These are phyloP conservation scores for Epizoanthus illoricatus DNA, from an alignment of 92 coral and sea anemone species.

Conservation along the genomic window DNA sequence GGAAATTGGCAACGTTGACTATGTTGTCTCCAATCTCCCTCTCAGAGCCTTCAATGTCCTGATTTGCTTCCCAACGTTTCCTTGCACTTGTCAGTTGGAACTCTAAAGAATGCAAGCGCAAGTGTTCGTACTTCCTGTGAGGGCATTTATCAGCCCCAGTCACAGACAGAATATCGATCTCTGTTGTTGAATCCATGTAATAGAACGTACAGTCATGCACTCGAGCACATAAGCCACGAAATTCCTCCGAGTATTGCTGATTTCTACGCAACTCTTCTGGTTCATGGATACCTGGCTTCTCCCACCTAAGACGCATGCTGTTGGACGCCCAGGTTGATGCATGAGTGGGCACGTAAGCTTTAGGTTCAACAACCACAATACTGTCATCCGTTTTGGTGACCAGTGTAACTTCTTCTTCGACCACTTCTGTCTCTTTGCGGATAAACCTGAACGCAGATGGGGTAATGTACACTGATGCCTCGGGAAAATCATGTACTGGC, in stretches of 20 bases:
- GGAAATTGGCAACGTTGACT: neutral
- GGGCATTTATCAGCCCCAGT: neutral
- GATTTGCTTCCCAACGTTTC: conserved; percentile 39
- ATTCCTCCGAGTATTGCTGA: neutral
- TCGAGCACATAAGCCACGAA: neutral
- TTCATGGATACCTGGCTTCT: neutral
- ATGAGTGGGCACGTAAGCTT: conserved; percentile 51
- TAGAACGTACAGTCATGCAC: neutral
- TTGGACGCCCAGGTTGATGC: conserved; percentile 54
- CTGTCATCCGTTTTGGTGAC: conserved; percentile 47
- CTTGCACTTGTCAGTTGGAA: conserved; percentile 37
- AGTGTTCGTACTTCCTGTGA: neutral
- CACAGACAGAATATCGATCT: neutral
- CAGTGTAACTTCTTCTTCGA: conserved; percentile 40
- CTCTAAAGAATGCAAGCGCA: conserved; percentile 4
- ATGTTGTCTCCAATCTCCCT: neutral
- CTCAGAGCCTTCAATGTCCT: conserved; percentile 25
- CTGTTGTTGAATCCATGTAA: neutral
- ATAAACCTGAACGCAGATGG: conserved; percentile 46
- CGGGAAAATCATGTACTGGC: conserved; percentile 49
- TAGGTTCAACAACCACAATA: conserved; percentile 46
- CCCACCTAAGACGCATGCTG: neutral
- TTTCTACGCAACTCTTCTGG: neutral
- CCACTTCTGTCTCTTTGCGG: conserved; percentile 38
- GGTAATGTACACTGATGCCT: conserved; percentile 42